Conservation (phyloP, 1,140 invertebrate species). For the Littorina saxatilis region DNA sequence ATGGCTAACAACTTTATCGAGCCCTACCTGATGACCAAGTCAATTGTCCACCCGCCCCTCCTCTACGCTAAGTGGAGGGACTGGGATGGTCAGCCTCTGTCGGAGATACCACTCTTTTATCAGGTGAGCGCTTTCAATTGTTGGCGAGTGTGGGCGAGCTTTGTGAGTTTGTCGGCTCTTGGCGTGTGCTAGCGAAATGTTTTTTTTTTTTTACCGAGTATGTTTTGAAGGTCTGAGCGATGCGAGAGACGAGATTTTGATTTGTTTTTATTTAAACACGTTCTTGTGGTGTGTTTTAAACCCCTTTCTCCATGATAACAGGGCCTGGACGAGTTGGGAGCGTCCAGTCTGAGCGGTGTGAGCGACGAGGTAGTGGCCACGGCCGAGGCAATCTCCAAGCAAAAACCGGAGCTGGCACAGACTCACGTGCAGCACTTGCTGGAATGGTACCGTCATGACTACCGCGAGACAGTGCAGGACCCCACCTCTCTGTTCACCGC, state of each 20-base stretch:
- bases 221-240: too few species aligned
- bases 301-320: neutral
- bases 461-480: conserved; percentile 56
- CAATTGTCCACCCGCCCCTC: conserved; percentile 60
- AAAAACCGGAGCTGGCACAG: conserved; percentile 50
- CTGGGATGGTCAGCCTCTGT: conserved; percentile 66
- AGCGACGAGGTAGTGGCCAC: conserved; percentile 61
- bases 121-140: conserved; percentile 28
- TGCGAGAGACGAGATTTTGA: too few species aligned
- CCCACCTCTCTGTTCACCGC: conserved; percentile 46
- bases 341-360: conserved; percentile 47
- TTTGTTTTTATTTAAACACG: too few species aligned
- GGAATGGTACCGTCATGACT: conserved; percentile 58
- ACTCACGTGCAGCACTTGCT: conserved; percentile 56
- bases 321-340: conserved; percentile 53
- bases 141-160: too few species aligned
- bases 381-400: conserved; percentile 50
- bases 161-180: too few species aligned
- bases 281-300: too few species aligned
- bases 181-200: too few species aligned
- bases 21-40: conserved; percentile 53
- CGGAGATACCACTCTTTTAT: conserved; percentile 60
- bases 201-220: too few species aligned
- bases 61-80: conserved; percentile 63
- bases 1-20: conserved; percentile 52